A percentile compares a stretch with the other conserved stretches of the same genome.
Conservation (phyloP, 2,797 vertebrate genomes). For the Gallinago solitaria region DNA sequence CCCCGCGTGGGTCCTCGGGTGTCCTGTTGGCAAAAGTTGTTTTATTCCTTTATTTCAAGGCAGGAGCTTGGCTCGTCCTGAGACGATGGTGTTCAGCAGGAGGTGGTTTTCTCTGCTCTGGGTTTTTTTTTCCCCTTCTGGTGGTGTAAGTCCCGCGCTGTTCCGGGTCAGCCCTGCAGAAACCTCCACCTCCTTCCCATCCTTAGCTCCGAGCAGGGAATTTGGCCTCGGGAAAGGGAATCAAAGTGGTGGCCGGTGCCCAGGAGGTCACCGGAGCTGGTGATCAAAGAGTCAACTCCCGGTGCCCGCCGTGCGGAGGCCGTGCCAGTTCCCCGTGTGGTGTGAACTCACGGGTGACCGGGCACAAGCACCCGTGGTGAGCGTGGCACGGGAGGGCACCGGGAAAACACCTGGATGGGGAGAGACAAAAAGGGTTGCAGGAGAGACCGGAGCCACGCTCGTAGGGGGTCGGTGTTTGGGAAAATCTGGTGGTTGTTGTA, state of each 20-base stretch:
- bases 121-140: not conserved
- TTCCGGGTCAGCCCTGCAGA: not conserved
- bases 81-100: not conserved
- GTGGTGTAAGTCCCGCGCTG: fast-evolving
- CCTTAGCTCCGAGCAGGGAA: not conserved
- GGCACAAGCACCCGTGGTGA: not conserved
- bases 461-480: not conserved
- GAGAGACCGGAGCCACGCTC: fast-evolving
- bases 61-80: not conserved
- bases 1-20: fast-evolving
- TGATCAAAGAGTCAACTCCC: not conserved
- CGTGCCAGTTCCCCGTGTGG: fast-evolving
- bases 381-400: fast-evolving
- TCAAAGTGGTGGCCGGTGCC: not conserved
- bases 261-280: not conserved
- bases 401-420: fast-evolving
- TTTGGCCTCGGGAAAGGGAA: not conserved
- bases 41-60: not conserved
- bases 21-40: not conserved
- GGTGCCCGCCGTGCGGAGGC: fast-evolving
- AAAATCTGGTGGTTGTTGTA: fast-evolving
- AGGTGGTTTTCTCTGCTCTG: not conserved
- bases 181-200: too few species aligned
- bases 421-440: too few species aligned
- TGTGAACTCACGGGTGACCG: fast-evolving